Conservation (phyloP, 2,113 vertebrate species). For the Budorcas taxicolor region DNA sequence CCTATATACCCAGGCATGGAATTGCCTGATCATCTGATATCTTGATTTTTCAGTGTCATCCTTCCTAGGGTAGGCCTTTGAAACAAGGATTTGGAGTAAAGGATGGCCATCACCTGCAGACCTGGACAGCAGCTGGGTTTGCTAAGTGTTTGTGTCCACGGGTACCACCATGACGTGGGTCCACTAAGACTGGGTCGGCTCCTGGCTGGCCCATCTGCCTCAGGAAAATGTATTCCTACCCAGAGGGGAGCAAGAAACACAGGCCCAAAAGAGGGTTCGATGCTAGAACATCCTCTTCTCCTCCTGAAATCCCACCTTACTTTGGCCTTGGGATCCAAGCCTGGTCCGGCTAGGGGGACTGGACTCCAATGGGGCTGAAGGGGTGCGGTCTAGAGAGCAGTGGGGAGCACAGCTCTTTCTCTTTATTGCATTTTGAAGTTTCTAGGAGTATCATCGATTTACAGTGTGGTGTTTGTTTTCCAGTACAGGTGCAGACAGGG, state of each 20-base stretch:
- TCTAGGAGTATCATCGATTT: neutral
- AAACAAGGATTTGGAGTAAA: neutral
- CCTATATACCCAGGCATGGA: neutral
- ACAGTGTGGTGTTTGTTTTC: neutral
- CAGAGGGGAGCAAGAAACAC: neutral
- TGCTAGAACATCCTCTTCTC: neutral
- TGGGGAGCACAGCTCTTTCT: neutral
- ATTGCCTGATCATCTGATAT: neutral
- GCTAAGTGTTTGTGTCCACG: fast-evolving
- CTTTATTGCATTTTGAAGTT: neutral
- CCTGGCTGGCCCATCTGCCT: neutral
- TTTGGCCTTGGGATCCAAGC: neutral
- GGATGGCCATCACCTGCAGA: neutral
- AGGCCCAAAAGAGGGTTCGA: neutral
- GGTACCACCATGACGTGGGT: fast-evolving
- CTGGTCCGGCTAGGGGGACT: neutral
- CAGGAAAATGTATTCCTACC: neutral
- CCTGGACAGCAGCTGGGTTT: neutral
- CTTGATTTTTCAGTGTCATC: neutral
- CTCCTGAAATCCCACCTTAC: neutral
- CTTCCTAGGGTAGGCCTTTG: neutral
- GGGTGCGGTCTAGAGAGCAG: neutral
- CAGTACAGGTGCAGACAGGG: neutral
- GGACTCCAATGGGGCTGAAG: neutral
- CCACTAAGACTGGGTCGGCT: neutral